These are phyloP conservation scores for Aramus guarauna DNA, from an alignment of 2,113 vertebrate genomes.

Conservation along the genomic window DNA sequence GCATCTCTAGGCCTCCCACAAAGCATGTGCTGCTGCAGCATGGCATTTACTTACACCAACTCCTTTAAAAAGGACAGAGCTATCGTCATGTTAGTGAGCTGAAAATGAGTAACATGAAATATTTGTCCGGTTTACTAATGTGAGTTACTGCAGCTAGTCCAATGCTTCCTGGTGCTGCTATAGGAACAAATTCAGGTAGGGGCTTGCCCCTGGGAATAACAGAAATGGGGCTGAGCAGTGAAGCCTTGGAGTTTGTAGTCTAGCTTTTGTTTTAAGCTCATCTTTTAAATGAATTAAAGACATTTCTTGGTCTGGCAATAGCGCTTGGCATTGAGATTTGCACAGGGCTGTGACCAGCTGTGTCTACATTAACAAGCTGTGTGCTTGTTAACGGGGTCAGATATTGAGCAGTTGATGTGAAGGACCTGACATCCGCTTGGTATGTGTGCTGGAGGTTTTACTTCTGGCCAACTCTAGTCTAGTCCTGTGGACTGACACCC, in stretches of 20 bases:
- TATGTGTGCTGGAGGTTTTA: neutral
- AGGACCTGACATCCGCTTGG: neutral
- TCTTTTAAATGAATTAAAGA: neutral
- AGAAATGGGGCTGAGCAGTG: neutral
- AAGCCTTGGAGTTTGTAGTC: neutral
- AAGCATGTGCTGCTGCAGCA: neutral
- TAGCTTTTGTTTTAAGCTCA: neutral
- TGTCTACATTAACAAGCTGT: neutral
- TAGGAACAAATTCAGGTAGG: neutral
- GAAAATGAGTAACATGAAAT: neutral
- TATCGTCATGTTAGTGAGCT: neutral
- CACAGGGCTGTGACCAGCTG: neutral
- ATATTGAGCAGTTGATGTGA: neutral
- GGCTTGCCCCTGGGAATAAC: neutral
- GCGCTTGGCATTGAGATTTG: neutral
- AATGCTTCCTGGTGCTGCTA: neutral
- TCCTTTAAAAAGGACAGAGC: neutral
- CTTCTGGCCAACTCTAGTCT: neutral
- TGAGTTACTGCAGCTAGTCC: neutral
- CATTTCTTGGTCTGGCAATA: neutral
- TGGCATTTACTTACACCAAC: neutral
- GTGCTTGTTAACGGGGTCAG: neutral
- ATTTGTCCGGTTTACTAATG: neutral
- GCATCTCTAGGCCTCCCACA: neutral
- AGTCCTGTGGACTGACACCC: neutral